These are phyloP conservation scores for Tragopan temminckii DNA, from an alignment of 2,797 vertebrate genomes.

Conservation along the genomic window DNA sequence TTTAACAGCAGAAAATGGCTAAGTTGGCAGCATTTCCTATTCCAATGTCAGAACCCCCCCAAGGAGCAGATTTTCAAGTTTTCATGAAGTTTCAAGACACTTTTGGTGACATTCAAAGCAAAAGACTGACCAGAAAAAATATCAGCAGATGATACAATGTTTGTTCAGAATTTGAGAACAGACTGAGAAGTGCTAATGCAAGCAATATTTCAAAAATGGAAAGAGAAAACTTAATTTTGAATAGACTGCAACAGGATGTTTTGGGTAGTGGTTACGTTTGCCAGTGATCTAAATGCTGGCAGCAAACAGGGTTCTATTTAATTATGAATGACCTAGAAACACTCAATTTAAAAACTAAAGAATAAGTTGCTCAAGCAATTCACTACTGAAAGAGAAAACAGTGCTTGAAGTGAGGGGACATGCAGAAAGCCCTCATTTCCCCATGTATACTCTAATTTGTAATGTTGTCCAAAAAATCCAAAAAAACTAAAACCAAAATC, in stretches of 20 bases:
- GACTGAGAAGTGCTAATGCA: background rate
- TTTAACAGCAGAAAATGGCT: background rate
- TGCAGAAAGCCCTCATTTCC: background rate
- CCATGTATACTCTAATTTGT: background rate
- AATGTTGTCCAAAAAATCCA: background rate
- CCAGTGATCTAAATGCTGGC: constrained; percentile 18
- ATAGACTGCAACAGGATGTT: background rate
- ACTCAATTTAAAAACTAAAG: background rate
- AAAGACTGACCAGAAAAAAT: constrained; percentile 28
- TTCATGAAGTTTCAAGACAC: constrained; percentile 1
- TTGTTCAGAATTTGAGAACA: constrained; percentile 25
- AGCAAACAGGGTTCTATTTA: background rate
- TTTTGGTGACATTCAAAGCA: constrained; percentile 4
- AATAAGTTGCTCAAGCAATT: constrained; percentile 21
- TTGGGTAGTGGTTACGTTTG: background rate
- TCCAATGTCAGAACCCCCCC: background rate
- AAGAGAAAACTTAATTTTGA: background rate
- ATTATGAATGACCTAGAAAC: background rate
- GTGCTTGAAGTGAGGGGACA: background rate
- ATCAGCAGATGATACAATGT: background rate
- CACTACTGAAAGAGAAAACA: background rate
- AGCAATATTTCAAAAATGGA: background rate
- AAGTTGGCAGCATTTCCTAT: background rate
- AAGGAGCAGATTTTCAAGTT: background rate
- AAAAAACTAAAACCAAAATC: too few relatives aligned